phyloP scores from a whole-genome alignment of 2,888 invertebrate species.

The Plagodis pulveraria region DNA sequence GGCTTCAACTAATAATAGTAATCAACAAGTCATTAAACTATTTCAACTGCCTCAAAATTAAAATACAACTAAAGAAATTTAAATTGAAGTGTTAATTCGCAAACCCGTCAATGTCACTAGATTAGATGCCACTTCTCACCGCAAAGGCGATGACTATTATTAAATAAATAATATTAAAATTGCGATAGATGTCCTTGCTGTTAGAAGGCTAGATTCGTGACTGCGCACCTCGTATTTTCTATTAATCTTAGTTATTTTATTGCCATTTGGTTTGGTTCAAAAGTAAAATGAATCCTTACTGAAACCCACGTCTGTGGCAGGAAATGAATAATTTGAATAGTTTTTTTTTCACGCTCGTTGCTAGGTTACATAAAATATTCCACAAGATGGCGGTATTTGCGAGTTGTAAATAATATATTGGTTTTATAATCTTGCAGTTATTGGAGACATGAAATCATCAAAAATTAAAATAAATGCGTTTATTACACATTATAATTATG shows the following conservation, averaged over 20 bases:
- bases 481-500: no score
- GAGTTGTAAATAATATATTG: no score
- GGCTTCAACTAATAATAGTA: background rate
- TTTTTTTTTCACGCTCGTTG: no score
- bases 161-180: conserved; percentile 53
- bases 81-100: conserved; percentile 39
- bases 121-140: conserved; percentile 38
- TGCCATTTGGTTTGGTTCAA: conserved; percentile 8
- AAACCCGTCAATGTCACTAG: conserved; percentile 52
- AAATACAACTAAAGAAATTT: conserved; percentile 36
- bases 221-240: conserved; percentile 41
- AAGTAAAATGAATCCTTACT: background rate
- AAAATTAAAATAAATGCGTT: no score
- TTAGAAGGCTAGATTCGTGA: conserved; percentile 46
- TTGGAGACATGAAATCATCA: no score
- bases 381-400: no score
- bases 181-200: conserved; percentile 50
- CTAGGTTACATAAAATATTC: no score
- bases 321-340: no score
- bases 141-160: conserved; percentile 48
- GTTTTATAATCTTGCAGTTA: no score
- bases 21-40: conserved; percentile 9
- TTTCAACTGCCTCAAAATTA: background rate
- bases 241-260: conserved; percentile 30
- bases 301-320: no score